Conservation (phyloP, 2,113 vertebrate species). For the Calidris pugnax region DNA sequence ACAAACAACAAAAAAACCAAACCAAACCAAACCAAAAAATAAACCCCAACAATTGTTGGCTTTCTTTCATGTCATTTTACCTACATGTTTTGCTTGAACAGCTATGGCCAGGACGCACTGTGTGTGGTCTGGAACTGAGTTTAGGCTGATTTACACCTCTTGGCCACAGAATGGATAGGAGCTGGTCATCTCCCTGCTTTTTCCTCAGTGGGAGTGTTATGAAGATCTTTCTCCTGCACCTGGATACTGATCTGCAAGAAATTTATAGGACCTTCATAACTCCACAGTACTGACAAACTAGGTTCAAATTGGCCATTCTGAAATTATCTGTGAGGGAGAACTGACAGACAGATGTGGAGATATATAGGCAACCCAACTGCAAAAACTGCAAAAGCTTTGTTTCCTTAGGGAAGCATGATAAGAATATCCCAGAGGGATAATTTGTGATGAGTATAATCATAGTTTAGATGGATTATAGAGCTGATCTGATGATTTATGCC, state of each 20-base stretch:
- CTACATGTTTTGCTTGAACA: not conserved
- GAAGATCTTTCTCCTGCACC: not conserved
- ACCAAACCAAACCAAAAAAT: not conserved
- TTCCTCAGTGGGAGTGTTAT: not conserved
- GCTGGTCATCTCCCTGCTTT: not conserved
- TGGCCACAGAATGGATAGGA: not conserved
- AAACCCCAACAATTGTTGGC: not conserved
- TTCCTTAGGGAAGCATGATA: not conserved
- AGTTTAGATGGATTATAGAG: not conserved
- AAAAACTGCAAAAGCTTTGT: not conserved
- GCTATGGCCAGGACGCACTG: not conserved
- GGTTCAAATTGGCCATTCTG: not conserved
- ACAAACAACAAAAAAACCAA: too few species aligned
- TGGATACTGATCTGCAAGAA: not conserved
- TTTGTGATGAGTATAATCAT: not conserved
- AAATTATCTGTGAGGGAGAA: not conserved
- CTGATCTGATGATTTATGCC: not conserved
- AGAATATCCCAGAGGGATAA: not conserved
- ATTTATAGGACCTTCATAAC: not conserved
- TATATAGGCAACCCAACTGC: not conserved
- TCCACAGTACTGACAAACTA: not conserved
- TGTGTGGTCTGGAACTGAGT: not conserved
- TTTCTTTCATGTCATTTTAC: not conserved
- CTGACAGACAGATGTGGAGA: not conserved
- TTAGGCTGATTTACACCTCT: rapidly evolving